Conservation (phyloP, 2,113 vertebrate genomes). For the Protobothrops mucrosquamatus region DNA sequence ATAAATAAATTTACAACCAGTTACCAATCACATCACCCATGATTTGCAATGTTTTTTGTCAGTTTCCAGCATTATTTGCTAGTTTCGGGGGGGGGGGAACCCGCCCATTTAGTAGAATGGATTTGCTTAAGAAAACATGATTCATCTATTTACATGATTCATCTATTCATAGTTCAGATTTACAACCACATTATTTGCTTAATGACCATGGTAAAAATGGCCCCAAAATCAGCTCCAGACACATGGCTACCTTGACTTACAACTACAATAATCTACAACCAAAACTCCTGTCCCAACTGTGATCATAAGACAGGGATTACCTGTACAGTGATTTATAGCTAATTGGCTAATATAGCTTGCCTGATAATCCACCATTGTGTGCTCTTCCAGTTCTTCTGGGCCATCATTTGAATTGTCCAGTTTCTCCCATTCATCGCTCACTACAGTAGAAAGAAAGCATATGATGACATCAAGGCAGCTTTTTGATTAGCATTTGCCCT, state of each 20-base stretch:
- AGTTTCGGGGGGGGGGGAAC: neutral
- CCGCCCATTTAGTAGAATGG: neutral
- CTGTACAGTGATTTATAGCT: neutral
- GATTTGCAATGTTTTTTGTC: neutral
- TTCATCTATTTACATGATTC: neutral
- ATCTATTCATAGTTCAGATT: neutral
- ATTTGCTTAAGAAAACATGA: neutral
- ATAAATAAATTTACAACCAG: neutral
- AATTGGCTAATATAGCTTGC: constrained; percentile 53
- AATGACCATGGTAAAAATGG: neutral
- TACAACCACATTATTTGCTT: neutral
- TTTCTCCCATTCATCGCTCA: constrained; percentile 74
- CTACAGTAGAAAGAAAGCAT: constrained; percentile 50
- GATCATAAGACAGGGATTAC: neutral
- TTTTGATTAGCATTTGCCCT: neutral
- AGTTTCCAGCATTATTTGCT: neutral
- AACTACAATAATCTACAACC: neutral
- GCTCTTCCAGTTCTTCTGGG: constrained; percentile 83
- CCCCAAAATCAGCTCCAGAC: neutral
- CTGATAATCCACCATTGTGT: constrained; percentile 82
- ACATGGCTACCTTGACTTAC: neutral
- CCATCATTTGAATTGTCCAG: constrained; percentile 70
- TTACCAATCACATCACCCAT: neutral
- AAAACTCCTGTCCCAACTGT: neutral
- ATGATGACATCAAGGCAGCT: neutral